Evolutionary conservation across 2,797 vertebrate genomes (phyloP).

Genomic region (Eutrigla gurnardus): DNA sequence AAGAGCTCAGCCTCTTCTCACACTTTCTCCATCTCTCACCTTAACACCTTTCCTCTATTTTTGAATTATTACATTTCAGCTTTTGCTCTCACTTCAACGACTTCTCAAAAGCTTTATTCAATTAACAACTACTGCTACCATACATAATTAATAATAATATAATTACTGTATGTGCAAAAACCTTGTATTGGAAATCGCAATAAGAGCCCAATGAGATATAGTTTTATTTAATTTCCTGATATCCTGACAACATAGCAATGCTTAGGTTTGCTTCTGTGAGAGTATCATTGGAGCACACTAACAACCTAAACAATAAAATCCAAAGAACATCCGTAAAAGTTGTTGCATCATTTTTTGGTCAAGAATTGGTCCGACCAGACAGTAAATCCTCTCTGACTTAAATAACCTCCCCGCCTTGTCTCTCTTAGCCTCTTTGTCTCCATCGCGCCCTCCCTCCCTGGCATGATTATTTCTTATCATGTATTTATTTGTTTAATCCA

Average conservation of each 20-base stretch:
- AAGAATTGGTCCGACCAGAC: constrained; percentile 72
- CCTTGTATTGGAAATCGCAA: constrained; percentile 29
- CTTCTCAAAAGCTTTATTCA: constrained; percentile 40
- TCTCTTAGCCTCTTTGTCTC: constrained; percentile 86
- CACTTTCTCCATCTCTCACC: constrained; percentile 43
- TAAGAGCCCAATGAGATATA: constrained; percentile 20
- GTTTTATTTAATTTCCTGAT: constrained; percentile 31
- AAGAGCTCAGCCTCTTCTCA: constrained; percentile 45
- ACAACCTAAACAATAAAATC: constrained; percentile 30
- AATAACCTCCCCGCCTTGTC: constrained; percentile 65
- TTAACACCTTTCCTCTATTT: constrained; percentile 42
- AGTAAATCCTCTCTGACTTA: constrained; percentile 81
- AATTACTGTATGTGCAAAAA: constrained; percentile 30
- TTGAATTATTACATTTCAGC: constrained; percentile 60
- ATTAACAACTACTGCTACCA: constrained; percentile 27
- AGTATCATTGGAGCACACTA: constrained; percentile 19
- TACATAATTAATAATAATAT: background rate
- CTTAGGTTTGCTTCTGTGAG: constrained; percentile 22
- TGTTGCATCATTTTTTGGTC: constrained; percentile 54
- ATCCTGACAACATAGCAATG: constrained; percentile 16
- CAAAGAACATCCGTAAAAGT: constrained; percentile 54
- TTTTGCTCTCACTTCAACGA: constrained; percentile 48
- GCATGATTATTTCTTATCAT: constrained; percentile 88
- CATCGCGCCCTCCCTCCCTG: constrained; percentile 75
- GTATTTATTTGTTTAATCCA: constrained; percentile 90